A percentile compares a stretch with the other conserved stretches of the same genome.
phyloP scores from a whole-genome alignment of 1,140 invertebrate species.

The Tetragonula clypearis region DNA sequence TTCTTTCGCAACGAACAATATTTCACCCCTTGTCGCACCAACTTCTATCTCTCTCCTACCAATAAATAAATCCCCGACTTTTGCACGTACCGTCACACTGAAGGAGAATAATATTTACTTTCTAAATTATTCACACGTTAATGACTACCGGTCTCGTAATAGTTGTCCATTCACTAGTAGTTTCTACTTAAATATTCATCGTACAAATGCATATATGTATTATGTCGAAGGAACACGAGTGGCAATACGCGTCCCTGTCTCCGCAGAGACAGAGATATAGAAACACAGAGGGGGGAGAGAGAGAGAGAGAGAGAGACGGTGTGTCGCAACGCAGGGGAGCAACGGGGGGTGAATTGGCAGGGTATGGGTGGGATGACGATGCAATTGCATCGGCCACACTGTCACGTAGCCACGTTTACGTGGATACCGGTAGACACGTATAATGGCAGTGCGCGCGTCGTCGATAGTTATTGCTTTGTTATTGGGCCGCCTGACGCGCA shows the following conservation, averaged over 20 bases:
- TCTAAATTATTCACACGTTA: background rate
- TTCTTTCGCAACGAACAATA: too few relatives aligned
- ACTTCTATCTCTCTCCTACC: too few relatives aligned
- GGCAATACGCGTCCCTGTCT: constrained; percentile 36
- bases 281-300: background rate
- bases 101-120: background rate
- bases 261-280: background rate
- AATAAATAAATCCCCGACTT: background rate
- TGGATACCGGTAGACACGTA: constrained; percentile 48
- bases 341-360: background rate
- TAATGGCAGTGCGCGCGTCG: constrained; percentile 59
- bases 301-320: constrained; percentile 2
- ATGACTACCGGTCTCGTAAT: background rate
- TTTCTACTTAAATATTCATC: constrained; percentile 55
- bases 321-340: background rate
- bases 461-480: constrained; percentile 70
- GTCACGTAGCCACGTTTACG: constrained; percentile 53
- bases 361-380: background rate
- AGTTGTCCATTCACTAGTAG: constrained; percentile 44
- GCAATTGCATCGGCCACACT: constrained; percentile 52
- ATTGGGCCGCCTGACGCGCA: constrained; percentile 56
- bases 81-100: background rate
- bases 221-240: constrained; percentile 32
- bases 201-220: constrained; percentile 38
- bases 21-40: too few relatives aligned